Base-by-base conservation (phyloP, 2,113 vertebrate genomes). In the Oncorhynchus tshawytscha region DNA sequence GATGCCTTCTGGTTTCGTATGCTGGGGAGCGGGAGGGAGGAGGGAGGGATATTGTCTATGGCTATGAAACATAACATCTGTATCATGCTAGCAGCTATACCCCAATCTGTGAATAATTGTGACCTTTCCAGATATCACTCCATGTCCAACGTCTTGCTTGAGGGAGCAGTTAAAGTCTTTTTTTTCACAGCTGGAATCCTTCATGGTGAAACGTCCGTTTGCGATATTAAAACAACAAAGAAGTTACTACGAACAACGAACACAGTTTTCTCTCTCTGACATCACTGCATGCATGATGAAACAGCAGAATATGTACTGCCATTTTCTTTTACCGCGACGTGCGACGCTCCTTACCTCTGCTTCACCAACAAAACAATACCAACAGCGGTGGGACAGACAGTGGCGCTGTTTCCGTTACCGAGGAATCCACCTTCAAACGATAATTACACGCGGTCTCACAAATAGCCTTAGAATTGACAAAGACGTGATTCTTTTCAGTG, bases 381-480 rank as follows among this genome's bases (percentile, higher is more conserved):
- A 39, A 39, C 39, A 39, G 39, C 39, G 8, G 7, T 39, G 39
- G 39, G 34, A 8, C 34, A 39, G 34, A 39, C 8, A 39, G 34
- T 57, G 51, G 39, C 16, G 3, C 18, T 57, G 13, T 16, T 20
- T 57, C 12, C 16, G 2, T 16, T 57, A 57, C 51, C 1, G 39
- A 8, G 9, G 39, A 11, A 45, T 45, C 2, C 9, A 45, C 12
- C 39, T 45, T 45, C 39, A 57, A 57, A 20, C 86, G 86, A 91
- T 91, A 91, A 92, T 92, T 89, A 91, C 87, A 91, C 90, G 89
- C 90, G 85, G 88, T 88, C 91, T 89, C 90, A 90, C 39, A 92
- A 91, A 92, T 91, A 91, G 86, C 90, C 92, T 91, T 91, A 91
- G 91, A 91, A 91, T 91, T 90, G 88, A 91, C 89, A 91, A 88